phyloP scores from a whole-genome alignment of 2,113 vertebrate genomes.

The Narcine bancroftii region DNA sequence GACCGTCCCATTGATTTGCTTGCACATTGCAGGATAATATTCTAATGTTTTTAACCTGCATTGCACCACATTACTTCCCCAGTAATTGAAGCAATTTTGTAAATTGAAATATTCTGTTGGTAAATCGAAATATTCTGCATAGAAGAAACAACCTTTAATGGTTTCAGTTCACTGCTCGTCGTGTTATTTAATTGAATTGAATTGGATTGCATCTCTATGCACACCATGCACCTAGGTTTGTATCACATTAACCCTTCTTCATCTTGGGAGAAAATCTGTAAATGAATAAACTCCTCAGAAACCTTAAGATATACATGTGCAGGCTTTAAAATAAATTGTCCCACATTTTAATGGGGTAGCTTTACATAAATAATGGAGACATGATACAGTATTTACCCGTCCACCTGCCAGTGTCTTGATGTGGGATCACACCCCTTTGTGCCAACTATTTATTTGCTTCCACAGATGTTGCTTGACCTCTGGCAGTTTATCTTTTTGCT shows the following conservation, averaged over 20 bases:
- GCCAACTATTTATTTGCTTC: too few relatives aligned
- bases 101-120: not conserved
- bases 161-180: constrained; percentile 32
- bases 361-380: not conserved
- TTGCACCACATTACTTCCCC: constrained; percentile 34
- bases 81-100: constrained; percentile 29
- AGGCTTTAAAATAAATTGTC: not conserved
- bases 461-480: too few relatives aligned
- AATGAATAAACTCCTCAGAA: constrained; percentile 17
- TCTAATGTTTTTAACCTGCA: constrained; percentile 36
- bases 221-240: not conserved
- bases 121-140: constrained; percentile 17
- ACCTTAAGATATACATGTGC: not conserved
- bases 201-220: not conserved
- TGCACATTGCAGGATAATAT: constrained; percentile 21
- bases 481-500: too few relatives aligned
- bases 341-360: not conserved
- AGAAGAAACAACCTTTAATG: constrained; percentile 33
- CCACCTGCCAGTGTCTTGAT: too few relatives aligned
- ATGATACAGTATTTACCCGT: too few relatives aligned
- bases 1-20: constrained; percentile 26
- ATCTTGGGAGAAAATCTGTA: not conserved
- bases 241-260: constrained; percentile 30
- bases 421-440: too few relatives aligned
- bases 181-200: constrained; percentile 30